A percentile compares a stretch with the other conserved stretches of the same genome.
These are phyloP conservation scores for Crocidura indochinensis DNA, from an alignment of 2,797 vertebrate genomes.

Conservation along the genomic window DNA sequence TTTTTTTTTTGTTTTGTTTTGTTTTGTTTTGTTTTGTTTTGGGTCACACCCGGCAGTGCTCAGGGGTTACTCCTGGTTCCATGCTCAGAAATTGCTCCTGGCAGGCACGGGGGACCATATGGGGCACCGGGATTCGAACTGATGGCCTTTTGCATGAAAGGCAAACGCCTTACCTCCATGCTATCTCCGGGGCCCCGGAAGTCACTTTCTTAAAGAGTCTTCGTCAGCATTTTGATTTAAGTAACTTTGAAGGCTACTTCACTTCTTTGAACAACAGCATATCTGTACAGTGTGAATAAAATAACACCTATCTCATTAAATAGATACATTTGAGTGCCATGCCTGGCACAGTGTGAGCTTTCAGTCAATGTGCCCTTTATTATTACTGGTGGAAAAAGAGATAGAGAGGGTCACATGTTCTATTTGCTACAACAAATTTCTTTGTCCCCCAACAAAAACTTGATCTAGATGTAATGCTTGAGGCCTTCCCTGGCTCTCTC, in stretches of 20 bases:
- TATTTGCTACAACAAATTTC: background rate
- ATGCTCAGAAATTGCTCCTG: too few species aligned
- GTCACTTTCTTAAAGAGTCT: background rate
- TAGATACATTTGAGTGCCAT: background rate
- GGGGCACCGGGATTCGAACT: too few species aligned
- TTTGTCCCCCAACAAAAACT: background rate
- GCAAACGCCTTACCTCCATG: too few species aligned
- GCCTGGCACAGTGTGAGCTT: background rate
- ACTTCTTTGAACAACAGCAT: background rate
- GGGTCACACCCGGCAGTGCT: too few species aligned
- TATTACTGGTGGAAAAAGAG: background rate
- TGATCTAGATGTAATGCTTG: background rate
- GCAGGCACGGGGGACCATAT: too few species aligned
- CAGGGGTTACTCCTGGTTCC: too few species aligned
- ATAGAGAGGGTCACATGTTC: background rate
- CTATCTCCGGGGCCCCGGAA: too few species aligned
- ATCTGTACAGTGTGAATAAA: background rate
- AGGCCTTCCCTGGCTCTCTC: background rate
- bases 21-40: too few species aligned
- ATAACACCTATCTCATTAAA: background rate
- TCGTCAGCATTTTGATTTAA: background rate
- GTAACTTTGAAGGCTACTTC: background rate
- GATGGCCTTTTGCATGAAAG: too few species aligned
- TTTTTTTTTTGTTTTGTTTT: too few species aligned
- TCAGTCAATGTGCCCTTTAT: background rate